Conservation (phyloP, 35 echinoderm and acorn worm genomes). For the Apostichopus californicus region DNA sequence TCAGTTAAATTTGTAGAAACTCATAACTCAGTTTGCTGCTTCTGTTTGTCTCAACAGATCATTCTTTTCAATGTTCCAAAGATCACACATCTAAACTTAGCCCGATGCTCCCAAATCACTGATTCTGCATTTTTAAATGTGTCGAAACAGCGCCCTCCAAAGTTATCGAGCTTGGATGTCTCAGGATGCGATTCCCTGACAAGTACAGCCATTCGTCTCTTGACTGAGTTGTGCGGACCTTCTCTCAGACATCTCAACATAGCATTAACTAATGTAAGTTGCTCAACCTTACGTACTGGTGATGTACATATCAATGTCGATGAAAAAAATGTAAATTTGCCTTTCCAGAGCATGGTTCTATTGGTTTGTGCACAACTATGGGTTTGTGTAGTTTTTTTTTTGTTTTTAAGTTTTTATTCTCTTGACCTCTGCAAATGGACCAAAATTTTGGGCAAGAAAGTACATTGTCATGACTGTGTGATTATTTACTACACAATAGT, state of each 20-base stretch:
- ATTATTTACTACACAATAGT: no score
- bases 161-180: conserved; percentile 67
- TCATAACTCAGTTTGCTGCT: not conserved
- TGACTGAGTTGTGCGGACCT: conserved; percentile 86
- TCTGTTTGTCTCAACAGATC: not conserved
- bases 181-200: conserved; percentile 78
- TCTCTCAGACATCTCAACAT: conserved; percentile 83
- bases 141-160: not conserved
- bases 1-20: no score
- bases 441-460: no score
- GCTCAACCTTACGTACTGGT: not conserved
- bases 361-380: no score
- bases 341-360: no score
- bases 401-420: no score
- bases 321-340: no score
- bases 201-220: conserved; percentile 78
- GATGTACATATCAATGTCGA: not conserved
- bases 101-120: conserved; percentile 2
- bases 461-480: no score
- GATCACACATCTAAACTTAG: conserved; percentile 35
- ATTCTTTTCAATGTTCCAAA: conserved; percentile 40
- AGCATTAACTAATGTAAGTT: conserved; percentile 75
- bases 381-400: no score
- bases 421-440: no score
- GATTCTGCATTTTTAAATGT: conserved; percentile 32